Evolutionary conservation across 2,888 invertebrate genomes (phyloP), one percentile per base, ranked within the genome.

Genomic region (Himalopsyche tibetana): DNA sequence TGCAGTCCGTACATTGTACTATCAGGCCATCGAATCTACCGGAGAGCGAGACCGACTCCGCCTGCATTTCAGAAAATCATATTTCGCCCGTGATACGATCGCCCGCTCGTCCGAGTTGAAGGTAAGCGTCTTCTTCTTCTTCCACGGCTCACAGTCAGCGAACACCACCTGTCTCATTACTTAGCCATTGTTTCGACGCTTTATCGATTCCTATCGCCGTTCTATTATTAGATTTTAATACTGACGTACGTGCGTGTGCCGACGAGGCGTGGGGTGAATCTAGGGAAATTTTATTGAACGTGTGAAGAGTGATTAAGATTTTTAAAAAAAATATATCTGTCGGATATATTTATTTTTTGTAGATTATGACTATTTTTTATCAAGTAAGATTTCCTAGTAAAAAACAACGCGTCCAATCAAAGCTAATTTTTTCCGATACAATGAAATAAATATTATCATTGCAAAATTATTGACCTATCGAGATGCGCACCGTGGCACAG

Each of bases 161-260:
- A 38, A 80, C 84, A 81, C 82, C 86, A 87, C 87, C 87, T 87
- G 87, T 87, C 87, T 84, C 83, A 83, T 87, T 87, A 83, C 83
- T 87, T 87, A 85, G 63, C 84, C 87, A 87, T 87, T 87, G 87
- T 86, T 88, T 88, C 83, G 85, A 84, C 83, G 85, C 82, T 87
- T 88, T 88, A 85, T 88, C 86, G 88, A 87, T 88, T 88, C 84
- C 84, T 80, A 87, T 84, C 84, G 84, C 83, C 79, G 9, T 80
- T 84, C 87, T 86, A 87, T 87, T 88, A 88, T 87, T 88, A 87
- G 88, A 80, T 82, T 55, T 45, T 38, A 80, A 81, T 36, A 42
- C 28, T 28, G 28, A 28, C 83, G 83, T 80, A 69, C 80, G 82
- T 83, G 80, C 82, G 80, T 74, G 19, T 55, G 19, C 74, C 36